A percentile compares a stretch with the other conserved stretches of the same genome.
phyloP scores from a whole-genome alignment of 2,113 vertebrate genomes.

The Neolamprologus variostigma region DNA sequence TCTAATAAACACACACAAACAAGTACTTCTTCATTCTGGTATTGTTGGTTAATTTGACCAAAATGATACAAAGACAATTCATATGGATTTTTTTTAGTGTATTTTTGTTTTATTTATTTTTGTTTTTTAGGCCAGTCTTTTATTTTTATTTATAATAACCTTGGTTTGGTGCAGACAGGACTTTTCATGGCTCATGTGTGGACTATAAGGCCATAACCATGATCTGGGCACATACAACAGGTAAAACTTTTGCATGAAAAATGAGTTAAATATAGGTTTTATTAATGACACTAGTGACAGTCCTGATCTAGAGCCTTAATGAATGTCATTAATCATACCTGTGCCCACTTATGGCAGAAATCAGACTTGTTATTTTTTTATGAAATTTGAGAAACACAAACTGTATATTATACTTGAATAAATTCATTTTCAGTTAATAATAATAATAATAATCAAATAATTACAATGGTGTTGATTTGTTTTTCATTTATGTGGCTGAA shows the following conservation, averaged over 20 bases:
- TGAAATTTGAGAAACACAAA: neutral
- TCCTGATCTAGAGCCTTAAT: neutral
- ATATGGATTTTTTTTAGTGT: neutral
- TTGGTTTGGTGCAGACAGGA: neutral
- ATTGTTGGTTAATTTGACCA: neutral
- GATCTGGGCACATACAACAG: neutral
- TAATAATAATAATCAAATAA: neutral
- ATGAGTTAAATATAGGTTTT: neutral
- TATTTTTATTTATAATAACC: neutral
- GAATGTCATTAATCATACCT: neutral
- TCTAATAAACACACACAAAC: neutral
- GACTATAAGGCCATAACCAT: neutral
- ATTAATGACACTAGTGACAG: neutral
- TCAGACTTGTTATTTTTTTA: neutral
- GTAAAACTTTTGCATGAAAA: neutral
- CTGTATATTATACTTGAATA: neutral
- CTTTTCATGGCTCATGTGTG: neutral
- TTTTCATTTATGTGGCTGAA: neutral
- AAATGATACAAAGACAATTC: neutral
- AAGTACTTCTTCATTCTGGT: neutral
- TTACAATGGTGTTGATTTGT: neutral
- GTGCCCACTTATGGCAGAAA: neutral
- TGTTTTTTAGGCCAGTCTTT: neutral
- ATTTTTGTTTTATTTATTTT: neutral
- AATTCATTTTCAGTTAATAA: neutral